Conservation (phyloP, 1,140 invertebrate genomes). For the Varroa destructor region DNA sequence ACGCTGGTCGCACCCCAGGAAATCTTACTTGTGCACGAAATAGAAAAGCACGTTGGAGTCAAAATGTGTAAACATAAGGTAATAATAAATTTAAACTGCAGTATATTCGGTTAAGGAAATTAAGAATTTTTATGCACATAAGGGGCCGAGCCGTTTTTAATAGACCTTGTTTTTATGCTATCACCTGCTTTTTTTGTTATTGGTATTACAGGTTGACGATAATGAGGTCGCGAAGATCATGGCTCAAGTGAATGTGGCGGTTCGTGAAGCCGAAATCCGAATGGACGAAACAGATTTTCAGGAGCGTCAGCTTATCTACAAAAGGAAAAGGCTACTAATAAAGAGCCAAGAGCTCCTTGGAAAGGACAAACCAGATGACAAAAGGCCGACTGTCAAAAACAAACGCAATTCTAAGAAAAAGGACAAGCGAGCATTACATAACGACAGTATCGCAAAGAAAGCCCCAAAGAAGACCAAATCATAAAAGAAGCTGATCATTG, state of each 20-base stretch:
- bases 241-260: conserved; percentile 74
- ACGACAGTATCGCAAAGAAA: no score
- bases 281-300: conserved; percentile 82
- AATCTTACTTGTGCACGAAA: conserved; percentile 65
- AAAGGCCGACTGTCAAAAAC: no score
- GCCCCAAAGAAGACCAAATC: no score
- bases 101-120: no score
- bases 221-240: conserved; percentile 70
- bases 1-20: conserved; percentile 84
- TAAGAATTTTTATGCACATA: no score
- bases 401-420: no score
- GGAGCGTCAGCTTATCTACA: conserved; percentile 70
- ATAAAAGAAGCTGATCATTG: no score
- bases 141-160: no score
- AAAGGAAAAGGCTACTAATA: conserved; percentile 41
- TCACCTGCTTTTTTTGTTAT: no score
- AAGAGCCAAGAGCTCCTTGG: conserved; percentile 4
- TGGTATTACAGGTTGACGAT: conserved; percentile 47
- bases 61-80: conserved; percentile 75
- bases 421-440: no score
- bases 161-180: no score
- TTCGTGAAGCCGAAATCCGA: conserved; percentile 76
- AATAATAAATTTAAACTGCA: conserved; percentile 37
- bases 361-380: not conserved
- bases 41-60: conserved; percentile 68